phyloP scores from a whole-genome alignment of 53 echinoderm and acorn worm species.

The Temnopleurus reevesii region DNA sequence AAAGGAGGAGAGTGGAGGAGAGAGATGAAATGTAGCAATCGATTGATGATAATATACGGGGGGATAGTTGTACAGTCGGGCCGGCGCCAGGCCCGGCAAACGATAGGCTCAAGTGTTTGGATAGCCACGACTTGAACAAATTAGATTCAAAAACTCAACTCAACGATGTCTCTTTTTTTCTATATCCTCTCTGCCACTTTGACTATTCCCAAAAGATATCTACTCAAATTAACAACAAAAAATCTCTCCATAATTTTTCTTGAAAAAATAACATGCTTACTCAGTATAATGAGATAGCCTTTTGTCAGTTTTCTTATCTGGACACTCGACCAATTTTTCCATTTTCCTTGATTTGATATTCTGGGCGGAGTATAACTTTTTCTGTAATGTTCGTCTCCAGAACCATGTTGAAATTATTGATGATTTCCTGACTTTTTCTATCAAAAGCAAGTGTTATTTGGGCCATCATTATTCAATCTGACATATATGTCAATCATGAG shows the following conservation, averaged over 20 bases:
- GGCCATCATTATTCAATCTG: too few species aligned
- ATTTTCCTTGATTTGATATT: too few species aligned
- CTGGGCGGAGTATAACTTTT: too few species aligned
- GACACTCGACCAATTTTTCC: too few species aligned
- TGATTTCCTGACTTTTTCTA: too few species aligned
- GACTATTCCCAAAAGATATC: background rate
- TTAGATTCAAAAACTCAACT: slow-evolving; percentile 54
- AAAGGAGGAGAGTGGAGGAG: slow-evolving; percentile 1
- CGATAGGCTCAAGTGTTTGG: slow-evolving; percentile 58
- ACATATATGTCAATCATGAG: too few species aligned
- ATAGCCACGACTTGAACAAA: slow-evolving; percentile 57
- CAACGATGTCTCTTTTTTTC: slow-evolving; percentile 16
- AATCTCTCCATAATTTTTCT: background rate
- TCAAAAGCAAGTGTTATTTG: too few species aligned
- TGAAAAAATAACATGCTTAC: background rate
- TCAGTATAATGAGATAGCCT: background rate
- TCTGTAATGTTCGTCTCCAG: too few species aligned
- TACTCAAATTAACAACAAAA: background rate
- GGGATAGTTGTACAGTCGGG: background rate
- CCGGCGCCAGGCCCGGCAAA: slow-evolving; percentile 49
- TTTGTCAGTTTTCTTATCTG: background rate
- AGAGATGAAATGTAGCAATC: slow-evolving; percentile 44
- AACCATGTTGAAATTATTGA: too few species aligned
- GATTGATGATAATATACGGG: slow-evolving; percentile 61
- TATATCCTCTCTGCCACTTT: slow-evolving; percentile 14